Evolutionary conservation across 1,140 invertebrate species (phyloP).

Genomic region (Halictus rubicundus): DNA sequence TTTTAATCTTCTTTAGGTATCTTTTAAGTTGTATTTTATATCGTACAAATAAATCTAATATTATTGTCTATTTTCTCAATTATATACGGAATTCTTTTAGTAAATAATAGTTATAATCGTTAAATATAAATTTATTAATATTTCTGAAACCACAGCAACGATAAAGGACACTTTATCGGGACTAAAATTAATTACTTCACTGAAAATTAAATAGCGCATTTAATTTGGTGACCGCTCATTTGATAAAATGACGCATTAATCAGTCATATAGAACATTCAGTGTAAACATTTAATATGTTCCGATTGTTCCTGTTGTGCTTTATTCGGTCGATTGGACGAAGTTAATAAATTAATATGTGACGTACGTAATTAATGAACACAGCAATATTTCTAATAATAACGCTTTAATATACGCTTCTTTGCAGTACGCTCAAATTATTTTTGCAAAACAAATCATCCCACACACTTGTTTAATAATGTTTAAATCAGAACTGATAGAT

Average conservation of each 20-base stretch:
- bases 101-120: too few relatives aligned
- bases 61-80: too few relatives aligned
- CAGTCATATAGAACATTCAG: not conserved
- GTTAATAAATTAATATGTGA: not conserved
- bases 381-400: not conserved
- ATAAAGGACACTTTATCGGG: not conserved
- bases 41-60: too few relatives aligned
- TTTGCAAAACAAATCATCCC: too few relatives aligned
- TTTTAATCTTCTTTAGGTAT: too few relatives aligned
- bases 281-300: not conserved
- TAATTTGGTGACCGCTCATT: not conserved
- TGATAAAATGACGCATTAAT: not conserved
- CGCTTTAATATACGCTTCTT: not conserved
- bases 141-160: not conserved
- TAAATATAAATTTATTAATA: too few relatives aligned
- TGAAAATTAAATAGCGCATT: not conserved
- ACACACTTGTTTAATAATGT: too few relatives aligned
- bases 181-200: not conserved
- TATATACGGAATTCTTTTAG: too few relatives aligned
- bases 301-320: not conserved
- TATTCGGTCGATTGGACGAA: not conserved
- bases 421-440: too few relatives aligned
- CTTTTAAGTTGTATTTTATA: too few relatives aligned
- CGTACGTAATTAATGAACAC: not conserved
- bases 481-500: too few relatives aligned